phyloP scores from a whole-genome alignment of 2,888 invertebrate species.

The Piscicola geometra region DNA sequence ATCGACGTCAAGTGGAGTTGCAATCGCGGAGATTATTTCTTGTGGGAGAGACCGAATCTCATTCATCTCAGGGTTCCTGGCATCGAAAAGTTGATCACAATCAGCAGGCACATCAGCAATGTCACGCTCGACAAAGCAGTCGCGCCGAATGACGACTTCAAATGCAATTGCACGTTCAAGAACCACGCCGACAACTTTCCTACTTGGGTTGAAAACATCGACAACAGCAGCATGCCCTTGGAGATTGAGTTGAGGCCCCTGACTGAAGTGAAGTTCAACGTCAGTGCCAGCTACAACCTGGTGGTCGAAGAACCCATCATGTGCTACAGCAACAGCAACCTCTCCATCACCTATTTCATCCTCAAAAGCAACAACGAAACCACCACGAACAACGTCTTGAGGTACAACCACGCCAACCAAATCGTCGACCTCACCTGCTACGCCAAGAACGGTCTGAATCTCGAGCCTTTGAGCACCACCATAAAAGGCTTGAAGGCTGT shows the following conservation, averaged over 20 bases:
- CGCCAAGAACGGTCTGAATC: constrained; percentile 23
- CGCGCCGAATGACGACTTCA: neutral
- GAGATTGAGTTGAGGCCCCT: neutral
- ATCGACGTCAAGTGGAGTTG: constrained; percentile 11
- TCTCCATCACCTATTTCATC: constrained; percentile 9
- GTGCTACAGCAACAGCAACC: constrained; percentile 1
- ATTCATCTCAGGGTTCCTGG: neutral
- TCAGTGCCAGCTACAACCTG: constrained; percentile 22
- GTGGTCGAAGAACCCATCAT: constrained; percentile 22
- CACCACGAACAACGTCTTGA: neutral
- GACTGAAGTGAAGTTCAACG: constrained; percentile 16
- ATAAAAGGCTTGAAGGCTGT: constrained; percentile 9
- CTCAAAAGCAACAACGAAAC: constrained; percentile 22
- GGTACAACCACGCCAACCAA: constrained; percentile 7
- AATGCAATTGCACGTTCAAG: neutral
- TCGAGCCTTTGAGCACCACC: constrained; percentile 17
- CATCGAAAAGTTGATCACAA: neutral
- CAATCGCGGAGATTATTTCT: neutral
- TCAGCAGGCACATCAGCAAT: neutral
- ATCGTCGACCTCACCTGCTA: constrained; percentile 20
- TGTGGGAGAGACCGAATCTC: neutral
- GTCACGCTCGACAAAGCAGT: neutral
- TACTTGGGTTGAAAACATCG: constrained; percentile 16
- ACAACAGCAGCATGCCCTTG: neutral
- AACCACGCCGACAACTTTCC: neutral